Percentiles rank a stretch among this genome's conserved stretches.
These are phyloP conservation scores for Andrena cerasifolii DNA, from an alignment of 1,140 invertebrate genomes.

Conservation along the genomic window DNA sequence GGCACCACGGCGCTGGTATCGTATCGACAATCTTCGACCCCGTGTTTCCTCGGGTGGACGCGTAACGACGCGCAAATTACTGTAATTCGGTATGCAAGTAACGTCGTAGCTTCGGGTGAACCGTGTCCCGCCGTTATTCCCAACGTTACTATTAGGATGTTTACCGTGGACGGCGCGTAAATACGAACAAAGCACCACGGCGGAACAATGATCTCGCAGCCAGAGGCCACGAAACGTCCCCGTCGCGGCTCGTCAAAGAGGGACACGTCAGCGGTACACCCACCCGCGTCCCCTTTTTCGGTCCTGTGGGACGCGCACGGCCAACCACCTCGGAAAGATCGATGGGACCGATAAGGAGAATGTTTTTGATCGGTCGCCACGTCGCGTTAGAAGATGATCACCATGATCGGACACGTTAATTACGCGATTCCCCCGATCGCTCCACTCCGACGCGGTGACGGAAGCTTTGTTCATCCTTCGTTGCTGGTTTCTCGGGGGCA, in stretches of 20 bases:
- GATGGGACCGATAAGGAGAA: slow-evolving; percentile 75
- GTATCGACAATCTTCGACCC: slow-evolving; percentile 1
- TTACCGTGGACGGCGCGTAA: slow-evolving; percentile 19
- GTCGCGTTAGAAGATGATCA: slow-evolving; percentile 57
- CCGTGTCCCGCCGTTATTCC: not conserved
- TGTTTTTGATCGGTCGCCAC: slow-evolving; percentile 74
- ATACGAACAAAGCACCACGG: slow-evolving; percentile 12
- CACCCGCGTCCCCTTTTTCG: slow-evolving; percentile 56
- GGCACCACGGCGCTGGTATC: not conserved
- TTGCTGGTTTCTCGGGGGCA: slow-evolving; percentile 29
- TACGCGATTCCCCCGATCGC: slow-evolving; percentile 31
- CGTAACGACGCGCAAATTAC: slow-evolving; percentile 14
- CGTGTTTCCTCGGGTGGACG: not conserved
- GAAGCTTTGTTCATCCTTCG: slow-evolving; percentile 18
- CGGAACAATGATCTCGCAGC: slow-evolving; percentile 58
- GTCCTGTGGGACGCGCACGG: slow-evolving; percentile 68
- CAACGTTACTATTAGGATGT: slow-evolving; percentile 20
- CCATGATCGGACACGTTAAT: slow-evolving; percentile 66
- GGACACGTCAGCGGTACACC: slow-evolving; percentile 69
- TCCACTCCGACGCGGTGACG: not conserved
- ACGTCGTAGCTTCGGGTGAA: not conserved
- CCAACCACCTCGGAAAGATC: slow-evolving; percentile 72
- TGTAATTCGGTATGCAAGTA: slow-evolving; percentile 11
- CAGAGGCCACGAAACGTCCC: slow-evolving; percentile 60
- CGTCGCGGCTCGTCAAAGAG: slow-evolving; percentile 69